phyloP scores from a whole-genome alignment of 2,113 vertebrate genomes.

The Myotis brandtii region DNA sequence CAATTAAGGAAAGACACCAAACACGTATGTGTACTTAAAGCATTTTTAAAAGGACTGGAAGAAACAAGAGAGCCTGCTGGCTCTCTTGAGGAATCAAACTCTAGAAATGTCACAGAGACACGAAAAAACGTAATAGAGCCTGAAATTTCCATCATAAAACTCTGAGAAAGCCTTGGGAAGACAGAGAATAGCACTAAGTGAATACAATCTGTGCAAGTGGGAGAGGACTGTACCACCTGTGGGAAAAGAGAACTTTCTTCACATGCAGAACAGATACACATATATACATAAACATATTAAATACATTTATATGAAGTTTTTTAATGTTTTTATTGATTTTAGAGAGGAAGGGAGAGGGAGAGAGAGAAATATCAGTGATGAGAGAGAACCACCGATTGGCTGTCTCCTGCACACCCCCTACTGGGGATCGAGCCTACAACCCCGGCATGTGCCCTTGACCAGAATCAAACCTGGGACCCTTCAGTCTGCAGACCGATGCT shows the following conservation, averaged over 20 bases:
- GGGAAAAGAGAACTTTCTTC: background rate
- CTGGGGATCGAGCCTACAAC: no score
- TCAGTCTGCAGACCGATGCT: no score
- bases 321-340: no score
- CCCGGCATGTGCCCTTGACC: no score
- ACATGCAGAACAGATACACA: background rate
- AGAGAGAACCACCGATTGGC: no score
- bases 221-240: background rate
- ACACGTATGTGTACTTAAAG: background rate
- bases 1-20: conserved; percentile 21
- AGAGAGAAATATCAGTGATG: no score
- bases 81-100: background rate
- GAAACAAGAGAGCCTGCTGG: background rate
- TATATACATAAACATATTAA: background rate
- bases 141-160: conserved; percentile 38
- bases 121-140: background rate
- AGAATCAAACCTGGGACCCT: no score
- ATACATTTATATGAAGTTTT: conserved; percentile 11
- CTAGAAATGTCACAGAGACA: background rate
- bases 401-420: no score
- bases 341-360: no score
- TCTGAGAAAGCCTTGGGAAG: conserved; percentile 12
- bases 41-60: background rate
- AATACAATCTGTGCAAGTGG: background rate
- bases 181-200: background rate